Evolutionary conservation across 2,113 vertebrate species (phyloP), one percentile per base, ranked within the genome.

Genomic region (Geococcyx californianus): DNA sequence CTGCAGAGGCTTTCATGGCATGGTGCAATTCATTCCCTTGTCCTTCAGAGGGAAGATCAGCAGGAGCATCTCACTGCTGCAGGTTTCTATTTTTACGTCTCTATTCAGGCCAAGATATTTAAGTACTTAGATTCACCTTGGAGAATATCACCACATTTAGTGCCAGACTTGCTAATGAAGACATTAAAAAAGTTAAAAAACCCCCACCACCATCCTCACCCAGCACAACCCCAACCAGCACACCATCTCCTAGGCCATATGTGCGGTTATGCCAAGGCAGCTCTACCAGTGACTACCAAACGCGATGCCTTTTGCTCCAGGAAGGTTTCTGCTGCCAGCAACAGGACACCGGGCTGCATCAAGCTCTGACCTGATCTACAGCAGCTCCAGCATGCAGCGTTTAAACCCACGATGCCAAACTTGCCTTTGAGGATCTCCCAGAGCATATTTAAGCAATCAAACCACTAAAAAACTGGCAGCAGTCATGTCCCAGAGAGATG

Each of bases 21-120:
- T 45, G 74, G 25, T 74, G 45, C 12, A 33, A 74, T 90, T 36
- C 76, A 29, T 49, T 6, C 78, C 45, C 70, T 69, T 1, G 15
- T 92, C 93, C 94, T 93, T 92, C 89, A 40, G 34, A 79, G 63
- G 40, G 87, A 94, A 80, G 88, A 95, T 29, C 70, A 78, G 80
- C 76, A 94, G 84, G 55, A 44, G 13, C 85, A 72, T 21, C 5
- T 9, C 47, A 64, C 56, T 90, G 91, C 87, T 77, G 38, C 4
- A 92, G 89, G 73, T 4, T 16, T 25, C 95, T 97, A 97, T 97
- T 96, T 97, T 91, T 89, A 72, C 15, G 38, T 73, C 40, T 69
- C 84, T 94, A 79, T 87, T 84, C 81, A 96, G 96, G 96, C 94
- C 93, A 82, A 87, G 95, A 87, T 93, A 92, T 86, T 94, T 88